Evolutionary conservation across 1,140 invertebrate genomes (phyloP).

Genomic region (Ostrea edulis): DNA sequence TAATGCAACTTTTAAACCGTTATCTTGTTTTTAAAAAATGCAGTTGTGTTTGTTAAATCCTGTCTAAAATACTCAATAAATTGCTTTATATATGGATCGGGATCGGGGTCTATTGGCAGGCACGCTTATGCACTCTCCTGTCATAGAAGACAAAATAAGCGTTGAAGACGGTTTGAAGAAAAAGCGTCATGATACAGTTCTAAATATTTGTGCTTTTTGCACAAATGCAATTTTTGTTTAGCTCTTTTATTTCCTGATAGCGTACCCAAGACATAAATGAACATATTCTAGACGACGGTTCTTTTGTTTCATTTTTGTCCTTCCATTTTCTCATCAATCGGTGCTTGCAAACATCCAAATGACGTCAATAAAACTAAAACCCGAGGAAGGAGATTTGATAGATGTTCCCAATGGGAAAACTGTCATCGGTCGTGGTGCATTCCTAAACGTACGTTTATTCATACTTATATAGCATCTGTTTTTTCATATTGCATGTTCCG

Average conservation of each 20-base stretch:
- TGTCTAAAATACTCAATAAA: too few species aligned
- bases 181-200: constrained; percentile 23
- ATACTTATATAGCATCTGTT: neutral
- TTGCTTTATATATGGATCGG: neutral
- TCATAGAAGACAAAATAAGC: neutral
- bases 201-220: constrained; percentile 26
- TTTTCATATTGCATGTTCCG: neutral
- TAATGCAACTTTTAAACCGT: too few species aligned
- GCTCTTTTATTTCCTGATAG: neutral
- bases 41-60: too few species aligned
- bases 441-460: constrained; percentile 66
- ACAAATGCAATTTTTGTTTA: constrained; percentile 31
- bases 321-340: neutral
- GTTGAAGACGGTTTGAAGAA: neutral
- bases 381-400: constrained; percentile 67
- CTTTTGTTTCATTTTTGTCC: neutral
- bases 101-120: neutral
- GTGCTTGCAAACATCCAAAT: constrained; percentile 44
- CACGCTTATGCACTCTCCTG: neutral
- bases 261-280: neutral
- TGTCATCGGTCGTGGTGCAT: constrained; percentile 74
- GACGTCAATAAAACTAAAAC: constrained; percentile 63
- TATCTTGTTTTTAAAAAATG: too few species aligned
- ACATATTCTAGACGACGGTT: neutral
- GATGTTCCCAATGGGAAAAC: constrained; percentile 68